Evolutionary conservation across 2,888 invertebrate species (phyloP).

Genomic region (Plagiodera versicolora): DNA sequence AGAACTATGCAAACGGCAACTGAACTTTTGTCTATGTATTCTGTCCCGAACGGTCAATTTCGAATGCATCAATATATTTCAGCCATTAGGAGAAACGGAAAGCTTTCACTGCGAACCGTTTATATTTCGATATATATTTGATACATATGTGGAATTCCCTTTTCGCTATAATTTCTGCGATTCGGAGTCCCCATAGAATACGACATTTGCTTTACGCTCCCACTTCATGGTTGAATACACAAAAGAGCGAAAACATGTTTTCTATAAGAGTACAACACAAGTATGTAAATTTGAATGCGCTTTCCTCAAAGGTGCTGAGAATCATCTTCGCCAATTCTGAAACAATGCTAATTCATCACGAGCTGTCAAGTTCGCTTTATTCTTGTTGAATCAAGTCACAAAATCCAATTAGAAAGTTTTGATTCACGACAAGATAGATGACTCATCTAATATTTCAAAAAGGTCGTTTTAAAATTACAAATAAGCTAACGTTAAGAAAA

Average conservation of each 20-base stretch:
- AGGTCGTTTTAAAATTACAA: neutral
- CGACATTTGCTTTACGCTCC: neutral
- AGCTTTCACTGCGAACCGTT: neutral
- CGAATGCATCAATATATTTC: neutral
- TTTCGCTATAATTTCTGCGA: neutral
- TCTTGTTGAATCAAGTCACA: neutral
- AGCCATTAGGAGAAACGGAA: neutral
- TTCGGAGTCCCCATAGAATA: neutral
- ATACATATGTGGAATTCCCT: neutral
- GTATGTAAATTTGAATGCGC: neutral
- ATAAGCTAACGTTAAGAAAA: neutral
- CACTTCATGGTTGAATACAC: neutral
- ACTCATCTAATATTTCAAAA: neutral
- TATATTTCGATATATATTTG: neutral
- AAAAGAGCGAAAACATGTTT: neutral
- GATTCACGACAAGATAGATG: constrained; percentile 5
- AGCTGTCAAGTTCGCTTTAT: constrained; percentile 3
- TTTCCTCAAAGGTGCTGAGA: neutral
- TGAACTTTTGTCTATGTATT: no score
- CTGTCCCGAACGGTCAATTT: no score
- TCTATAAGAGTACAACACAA: neutral
- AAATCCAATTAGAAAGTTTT: constrained; percentile 11
- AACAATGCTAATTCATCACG: constrained; percentile 8
- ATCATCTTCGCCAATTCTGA: neutral
- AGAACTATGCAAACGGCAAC: no score